These are phyloP conservation scores for Tachyglossus aculeatus DNA, from an alignment of 2,797 vertebrate species.

Conservation along the genomic window DNA sequence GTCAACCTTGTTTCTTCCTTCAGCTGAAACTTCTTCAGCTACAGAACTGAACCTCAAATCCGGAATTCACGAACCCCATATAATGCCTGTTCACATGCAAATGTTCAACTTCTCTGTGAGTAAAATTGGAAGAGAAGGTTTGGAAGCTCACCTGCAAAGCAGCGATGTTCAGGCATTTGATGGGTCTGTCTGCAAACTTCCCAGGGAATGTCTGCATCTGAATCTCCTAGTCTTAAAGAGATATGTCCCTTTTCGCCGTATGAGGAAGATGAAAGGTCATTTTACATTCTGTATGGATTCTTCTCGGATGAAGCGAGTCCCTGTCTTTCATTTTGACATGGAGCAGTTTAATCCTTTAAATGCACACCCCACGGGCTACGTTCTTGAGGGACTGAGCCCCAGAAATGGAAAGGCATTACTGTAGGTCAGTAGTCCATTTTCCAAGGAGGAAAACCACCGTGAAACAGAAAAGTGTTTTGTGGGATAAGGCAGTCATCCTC, in stretches of 20 bases:
- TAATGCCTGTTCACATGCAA: accelerated
- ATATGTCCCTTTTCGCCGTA: slow-evolving; percentile 52
- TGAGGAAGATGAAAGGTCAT: slow-evolving; percentile 33
- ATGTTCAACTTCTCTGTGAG: accelerated
- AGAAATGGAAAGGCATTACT: background rate
- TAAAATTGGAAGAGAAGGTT: background rate
- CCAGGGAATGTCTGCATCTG: slow-evolving; percentile 48
- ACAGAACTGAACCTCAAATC: accelerated
- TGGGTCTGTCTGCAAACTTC: slow-evolving; percentile 50
- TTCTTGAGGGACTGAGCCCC: background rate
- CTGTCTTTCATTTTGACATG: background rate
- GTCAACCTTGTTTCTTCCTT: slow-evolving; percentile 11
- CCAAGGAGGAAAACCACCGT: background rate
- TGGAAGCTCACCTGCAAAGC: slow-evolving; percentile 28
- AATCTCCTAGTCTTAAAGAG: slow-evolving; percentile 56
- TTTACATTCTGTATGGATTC: background rate
- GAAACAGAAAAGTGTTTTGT: background rate
- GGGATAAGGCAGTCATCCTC: background rate
- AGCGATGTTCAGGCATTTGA: slow-evolving; percentile 1
- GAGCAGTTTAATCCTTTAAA: slow-evolving; percentile 28
- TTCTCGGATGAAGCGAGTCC: background rate
- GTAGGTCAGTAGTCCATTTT: background rate
- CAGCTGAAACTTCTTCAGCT: slow-evolving; percentile 12
- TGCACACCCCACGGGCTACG: background rate
- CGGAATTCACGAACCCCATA: background rate